Evolutionary conservation across 2,113 vertebrate species (phyloP), one percentile per base, ranked within the genome.

Genomic region (Steatornis caripensis): DNA sequence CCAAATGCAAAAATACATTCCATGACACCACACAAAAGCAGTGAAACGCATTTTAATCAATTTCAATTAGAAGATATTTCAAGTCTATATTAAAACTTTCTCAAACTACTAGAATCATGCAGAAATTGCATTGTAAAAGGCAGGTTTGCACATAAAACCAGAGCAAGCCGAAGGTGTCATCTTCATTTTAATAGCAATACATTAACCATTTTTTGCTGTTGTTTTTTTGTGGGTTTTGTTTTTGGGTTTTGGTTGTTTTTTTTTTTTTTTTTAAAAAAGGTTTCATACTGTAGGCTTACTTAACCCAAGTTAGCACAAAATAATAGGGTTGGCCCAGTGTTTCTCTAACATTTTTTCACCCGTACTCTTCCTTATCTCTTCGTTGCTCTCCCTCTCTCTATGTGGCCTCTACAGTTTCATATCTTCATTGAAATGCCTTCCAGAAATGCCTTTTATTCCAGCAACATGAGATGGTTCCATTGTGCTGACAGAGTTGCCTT

Each of bases 391-490:
- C 77, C 41, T 60, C 62, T 82, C 81, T 95, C 72, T 37, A 8
- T 45, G 36, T 78, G 93, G 92, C 66, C 75, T 80, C 94, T 93
- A 95, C 68, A 94, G 58, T 78, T 92, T 66, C 24, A 0, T 79
- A 75, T 97, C 88, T 97, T 97, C 95, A 96, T 97, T 89, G 95
- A 97, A 97, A 97, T 97, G 97, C 87, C 95, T 94, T 96, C 96
- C 96, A 93, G 89, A 95, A 94, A 95, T 46, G 68, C 60, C 92
- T 96, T 97, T 95, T 85, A 91, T 92, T 93, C 87, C 79, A 82
- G 90, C 48, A 81, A 90, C 89, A 60, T 78, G 49, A 64, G 79
- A 89, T 66, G 53, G 76, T 75, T 87, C 77, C 89, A 95, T 95
- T 97, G 94, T 96, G 97, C 91, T 93, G 64, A 81, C 93, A 96